phyloP scores from a whole-genome alignment of 1,140 invertebrate genomes.

The Drosophila pseudoobscura region DNA sequence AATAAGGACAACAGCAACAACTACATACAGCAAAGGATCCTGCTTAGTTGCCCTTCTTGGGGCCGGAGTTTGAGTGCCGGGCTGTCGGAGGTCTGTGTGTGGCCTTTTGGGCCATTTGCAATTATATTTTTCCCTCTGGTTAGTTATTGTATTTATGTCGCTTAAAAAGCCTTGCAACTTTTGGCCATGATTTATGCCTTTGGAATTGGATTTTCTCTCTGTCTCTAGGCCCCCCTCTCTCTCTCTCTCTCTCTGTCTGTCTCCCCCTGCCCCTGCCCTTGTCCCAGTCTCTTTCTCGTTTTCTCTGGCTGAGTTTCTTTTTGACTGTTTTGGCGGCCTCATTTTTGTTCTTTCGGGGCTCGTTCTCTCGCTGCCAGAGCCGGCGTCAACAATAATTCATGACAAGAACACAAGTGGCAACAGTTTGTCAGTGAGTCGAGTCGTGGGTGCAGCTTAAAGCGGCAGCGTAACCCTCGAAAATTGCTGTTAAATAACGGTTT shows the following conservation, averaged over 20 bases:
- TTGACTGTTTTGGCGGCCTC: constrained; percentile 28
- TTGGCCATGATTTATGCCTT: constrained; percentile 75
- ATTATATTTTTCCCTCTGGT: constrained; percentile 80
- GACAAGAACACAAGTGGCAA: constrained; percentile 75
- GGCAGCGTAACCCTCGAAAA: constrained; percentile 26
- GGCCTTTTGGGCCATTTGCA: constrained; percentile 66
- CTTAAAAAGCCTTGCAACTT: constrained; percentile 76
- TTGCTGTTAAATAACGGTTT: constrained; percentile 28
- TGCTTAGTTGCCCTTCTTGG: constrained; percentile 47
- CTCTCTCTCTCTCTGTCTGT: neutral
- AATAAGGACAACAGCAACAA: constrained; percentile 37
- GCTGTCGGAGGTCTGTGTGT: neutral
- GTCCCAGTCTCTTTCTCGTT: constrained; percentile 1
- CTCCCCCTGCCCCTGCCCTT: constrained; percentile 12
- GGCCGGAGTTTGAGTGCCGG: constrained; percentile 5
- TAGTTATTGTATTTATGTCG: constrained; percentile 81
- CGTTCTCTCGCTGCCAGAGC: constrained; percentile 15
- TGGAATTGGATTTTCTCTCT: constrained; percentile 73
- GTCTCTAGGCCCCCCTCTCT: constrained; percentile 7
- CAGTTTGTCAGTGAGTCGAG: constrained; percentile 71
- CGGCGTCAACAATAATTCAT: constrained; percentile 77
- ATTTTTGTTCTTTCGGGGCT: constrained; percentile 39
- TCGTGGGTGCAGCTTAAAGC: constrained; percentile 53
- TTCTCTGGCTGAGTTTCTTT: constrained; percentile 18
- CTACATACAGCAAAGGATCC: constrained; percentile 32